Evolutionary conservation across 2,797 vertebrate species (phyloP), one percentile per base, ranked within the genome.

Genomic region (Rhyacichthys aspro): DNA sequence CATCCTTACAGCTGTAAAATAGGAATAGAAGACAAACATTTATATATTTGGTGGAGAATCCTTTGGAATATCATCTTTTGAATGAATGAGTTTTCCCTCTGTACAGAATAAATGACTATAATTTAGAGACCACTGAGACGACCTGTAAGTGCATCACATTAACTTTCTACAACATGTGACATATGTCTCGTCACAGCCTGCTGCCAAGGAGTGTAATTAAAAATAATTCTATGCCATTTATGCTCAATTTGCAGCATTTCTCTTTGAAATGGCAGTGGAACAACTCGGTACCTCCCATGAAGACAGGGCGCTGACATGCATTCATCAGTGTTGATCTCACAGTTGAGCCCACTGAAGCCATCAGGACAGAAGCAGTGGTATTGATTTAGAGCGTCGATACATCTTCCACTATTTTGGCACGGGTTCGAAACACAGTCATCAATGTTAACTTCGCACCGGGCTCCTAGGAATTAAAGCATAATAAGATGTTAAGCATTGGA

Each of bases 231-330:
- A 82, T 78, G 76, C 83, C 63, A 55, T 72, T 85, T 87, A 59
- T 3, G 79, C 67, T 52, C 60, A 74, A 66, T 88, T 76, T 78
- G 82, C 86, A 72, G 73, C 73, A 69, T 74, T 81, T 72, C 61
- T 68, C 36, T 76, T 79, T 80, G 12, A 65, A 76, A 67, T 53
- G 78, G 81, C 53, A 55, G 76, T 37, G 84, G 84, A 78, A 83
- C 18, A 53, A 39, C 49, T 39, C 42, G 14, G 17, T 87, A 94
- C 94, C 93, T 95, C 91, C 94, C 94, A 55, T 92, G 92, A 81
- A 94, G 88, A 92, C 93, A 95, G 74, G 92, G 93, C 59, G 83
- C 88, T 75, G 93, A 92, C 73, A 85, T 68, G 81, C 92, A 95
- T 78, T 95, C 93, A 44, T 94, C 90, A 84, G 83, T 73, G 85